Evolutionary conservation across 2,113 vertebrate genomes (phyloP), one percentile per base, ranked within the genome.

Genomic region (Mustela nigripes): DNA sequence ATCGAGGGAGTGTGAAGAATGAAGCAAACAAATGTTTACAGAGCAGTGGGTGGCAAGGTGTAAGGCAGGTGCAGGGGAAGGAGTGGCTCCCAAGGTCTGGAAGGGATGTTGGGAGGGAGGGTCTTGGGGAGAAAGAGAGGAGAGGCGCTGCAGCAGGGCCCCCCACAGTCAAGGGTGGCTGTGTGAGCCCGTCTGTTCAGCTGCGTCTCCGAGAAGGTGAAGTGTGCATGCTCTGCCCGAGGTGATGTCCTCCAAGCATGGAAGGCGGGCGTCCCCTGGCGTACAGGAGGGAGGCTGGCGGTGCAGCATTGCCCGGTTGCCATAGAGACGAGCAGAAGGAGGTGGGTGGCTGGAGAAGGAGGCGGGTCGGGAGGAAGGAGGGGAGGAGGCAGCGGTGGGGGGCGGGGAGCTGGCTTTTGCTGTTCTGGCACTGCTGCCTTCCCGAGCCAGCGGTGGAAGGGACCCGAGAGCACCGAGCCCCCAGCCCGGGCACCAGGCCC

Each of bases 231-330:
- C 71, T 26, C 39, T 3, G 10, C 11, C 58, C 0, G 1, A 5
- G 88, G 22, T 1, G n/a, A 22, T 39, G 82, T 48, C 39, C 39
- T 74, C 22, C 71, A 22, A 10, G 60, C 8, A 22, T 45, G 9
- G 95, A 73, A 82, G 95, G 96, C 82, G 14, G 74, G 88, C 88
- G 86, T 73, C 91, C 92, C 74, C 96, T 91, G 96, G 83, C 63
- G 96, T 92, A 63, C 19, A 2, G 89, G 80, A 87, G 89, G 63
- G 93, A 93, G 97, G 93, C 91, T 84, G 97, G 71, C 93, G 63
- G 97, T 56, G 95, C 95, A 12, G 98, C 98, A 96, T 98, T 98
- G 96, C 97, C 93, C 73, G 28, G 98, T 98, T 98, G 98, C 98
- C 97, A 97, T 98, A 97, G 98, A 98, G 98, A 98, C 98, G 88